phyloP scores from a whole-genome alignment of 2,113 vertebrate species.

The Puntigrus tetrazona region DNA sequence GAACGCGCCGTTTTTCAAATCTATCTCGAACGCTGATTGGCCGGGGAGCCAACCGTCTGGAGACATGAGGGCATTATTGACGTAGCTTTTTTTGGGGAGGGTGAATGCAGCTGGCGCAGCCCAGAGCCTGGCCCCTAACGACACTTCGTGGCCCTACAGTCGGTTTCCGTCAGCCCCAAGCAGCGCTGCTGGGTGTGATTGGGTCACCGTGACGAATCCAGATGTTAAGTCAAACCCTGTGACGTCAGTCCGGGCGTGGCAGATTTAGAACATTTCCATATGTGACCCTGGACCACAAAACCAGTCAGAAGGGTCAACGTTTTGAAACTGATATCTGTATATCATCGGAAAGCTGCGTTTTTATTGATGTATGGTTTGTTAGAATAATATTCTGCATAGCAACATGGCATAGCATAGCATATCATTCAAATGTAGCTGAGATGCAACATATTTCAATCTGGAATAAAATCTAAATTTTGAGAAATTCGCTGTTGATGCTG shows the following conservation, averaged over 20 bases:
- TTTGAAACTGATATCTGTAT: too few relatives aligned
- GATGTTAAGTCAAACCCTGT: slow-evolving; percentile 72
- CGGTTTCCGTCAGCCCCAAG: slow-evolving; percentile 2
- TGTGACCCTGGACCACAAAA: background rate
- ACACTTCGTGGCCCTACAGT: background rate
- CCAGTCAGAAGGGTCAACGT: too few relatives aligned
- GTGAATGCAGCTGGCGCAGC: slow-evolving; percentile 29
- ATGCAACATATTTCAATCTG: too few relatives aligned
- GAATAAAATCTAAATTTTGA: too few relatives aligned
- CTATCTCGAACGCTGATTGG: slow-evolving; percentile 58
- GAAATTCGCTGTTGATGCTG: too few relatives aligned
- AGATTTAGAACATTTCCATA: slow-evolving; percentile 16
- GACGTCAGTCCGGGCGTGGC: slow-evolving; percentile 71
- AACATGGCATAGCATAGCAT: too few relatives aligned
- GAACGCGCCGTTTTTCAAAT: background rate
- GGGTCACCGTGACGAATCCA: slow-evolving; percentile 65
- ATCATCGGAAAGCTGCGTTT: too few relatives aligned
- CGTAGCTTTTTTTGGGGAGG: slow-evolving; percentile 52
- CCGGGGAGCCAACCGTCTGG: background rate
- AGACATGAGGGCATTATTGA: slow-evolving; percentile 57
- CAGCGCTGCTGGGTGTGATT: background rate
- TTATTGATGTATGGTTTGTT: too few relatives aligned
- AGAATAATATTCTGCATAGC: too few relatives aligned
- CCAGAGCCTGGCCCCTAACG: slow-evolving; percentile 1
- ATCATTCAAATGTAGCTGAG: too few relatives aligned